Evolutionary conservation across 2,797 vertebrate species (phyloP).

Genomic region (Tiaroga cobitis): DNA sequence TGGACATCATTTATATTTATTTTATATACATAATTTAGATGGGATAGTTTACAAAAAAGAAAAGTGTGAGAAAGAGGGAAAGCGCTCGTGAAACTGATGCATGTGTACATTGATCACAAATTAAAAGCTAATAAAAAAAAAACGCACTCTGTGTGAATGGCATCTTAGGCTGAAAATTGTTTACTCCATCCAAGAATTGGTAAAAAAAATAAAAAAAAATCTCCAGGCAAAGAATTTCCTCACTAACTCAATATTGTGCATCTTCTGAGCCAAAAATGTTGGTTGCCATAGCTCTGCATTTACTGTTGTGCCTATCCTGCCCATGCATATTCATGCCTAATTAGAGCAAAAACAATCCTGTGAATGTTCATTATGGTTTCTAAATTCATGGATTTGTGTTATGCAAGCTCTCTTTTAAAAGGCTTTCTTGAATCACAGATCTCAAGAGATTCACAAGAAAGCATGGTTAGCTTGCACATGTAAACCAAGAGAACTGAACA

Average conservation of each 20-base stretch:
- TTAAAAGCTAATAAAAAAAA: neutral
- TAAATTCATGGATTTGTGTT: conserved; percentile 22
- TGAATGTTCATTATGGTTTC: conserved; percentile 19
- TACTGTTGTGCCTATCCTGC: neutral
- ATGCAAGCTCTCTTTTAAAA: conserved; percentile 17
- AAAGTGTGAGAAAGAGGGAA: neutral
- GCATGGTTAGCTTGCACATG: neutral
- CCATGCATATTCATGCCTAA: conserved; percentile 2
- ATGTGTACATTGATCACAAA: neutral
- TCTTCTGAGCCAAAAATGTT: neutral
- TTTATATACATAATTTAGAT: neutral
- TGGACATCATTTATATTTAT: neutral
- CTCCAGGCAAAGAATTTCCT: neutral
- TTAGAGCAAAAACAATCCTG: conserved; percentile 20
- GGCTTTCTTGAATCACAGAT: conserved; percentile 8
- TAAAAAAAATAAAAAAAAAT: neutral
- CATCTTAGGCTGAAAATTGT: neutral
- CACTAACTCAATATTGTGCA: neutral
- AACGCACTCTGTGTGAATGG: neutral
- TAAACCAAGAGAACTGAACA: neutral
- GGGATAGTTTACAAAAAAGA: neutral
- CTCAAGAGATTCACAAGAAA: conserved; percentile 1
- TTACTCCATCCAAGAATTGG: neutral
- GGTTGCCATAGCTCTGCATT: neutral
- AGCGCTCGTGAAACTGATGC: neutral